Percentiles rank a stretch among this genome's conserved stretches.
Evolutionary conservation across 2,113 vertebrate genomes (phyloP).

Genomic region (Lepus timidus): DNA sequence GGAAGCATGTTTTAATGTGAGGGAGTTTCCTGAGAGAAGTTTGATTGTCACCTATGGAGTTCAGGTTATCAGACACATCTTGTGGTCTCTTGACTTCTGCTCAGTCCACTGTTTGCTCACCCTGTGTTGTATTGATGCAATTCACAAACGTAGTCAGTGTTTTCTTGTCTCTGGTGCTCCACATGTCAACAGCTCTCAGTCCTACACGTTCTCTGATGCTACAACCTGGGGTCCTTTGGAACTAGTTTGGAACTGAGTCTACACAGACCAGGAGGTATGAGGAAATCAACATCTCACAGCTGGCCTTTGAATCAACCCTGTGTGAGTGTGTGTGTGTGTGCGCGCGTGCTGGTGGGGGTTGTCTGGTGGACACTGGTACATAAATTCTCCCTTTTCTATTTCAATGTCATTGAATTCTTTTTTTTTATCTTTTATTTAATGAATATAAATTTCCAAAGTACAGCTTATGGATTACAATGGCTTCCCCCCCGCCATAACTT

Average conservation of each 20-base stretch:
- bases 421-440: too few species aligned
- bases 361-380: background rate
- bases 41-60: background rate
- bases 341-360: too few species aligned
- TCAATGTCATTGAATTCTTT: background rate
- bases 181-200: fast-evolving
- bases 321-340: fast-evolving
- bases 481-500: too few species aligned
- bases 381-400: background rate
- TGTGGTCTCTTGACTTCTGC: background rate
- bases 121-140: fast-evolving
- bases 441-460: too few species aligned
- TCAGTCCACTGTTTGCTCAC: fast-evolving
- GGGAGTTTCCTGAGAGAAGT: too few species aligned
- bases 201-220: background rate
- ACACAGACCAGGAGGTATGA: background rate
- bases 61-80: background rate
- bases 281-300: background rate
- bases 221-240: fast-evolving
- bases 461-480: too few species aligned
- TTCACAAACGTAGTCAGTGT: background rate
- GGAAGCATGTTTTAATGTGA: background rate
- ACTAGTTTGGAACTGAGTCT: background rate
- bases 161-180: too few species aligned
- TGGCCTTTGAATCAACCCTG: background rate